A percentile compares a stretch with the other conserved stretches of the same genome.
These are phyloP conservation scores for Diglossa brunneiventris DNA, from an alignment of 2,113 vertebrate genomes.

Conservation along the genomic window DNA sequence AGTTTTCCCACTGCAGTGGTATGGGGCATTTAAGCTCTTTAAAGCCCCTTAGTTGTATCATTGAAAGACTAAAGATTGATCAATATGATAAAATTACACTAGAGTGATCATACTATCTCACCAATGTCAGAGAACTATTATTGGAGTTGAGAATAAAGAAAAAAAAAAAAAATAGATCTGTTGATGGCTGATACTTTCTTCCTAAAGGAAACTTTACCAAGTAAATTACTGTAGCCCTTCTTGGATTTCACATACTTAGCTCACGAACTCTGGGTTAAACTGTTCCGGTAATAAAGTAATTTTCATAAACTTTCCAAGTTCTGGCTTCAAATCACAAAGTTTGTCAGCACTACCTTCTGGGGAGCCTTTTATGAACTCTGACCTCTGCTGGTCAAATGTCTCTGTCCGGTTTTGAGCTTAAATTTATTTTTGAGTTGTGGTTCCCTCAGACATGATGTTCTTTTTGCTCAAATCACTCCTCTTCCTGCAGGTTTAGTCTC, in stretches of 20 bases:
- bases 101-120: not conserved
- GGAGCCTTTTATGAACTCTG: not conserved
- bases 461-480: not conserved
- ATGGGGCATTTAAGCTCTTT: not conserved
- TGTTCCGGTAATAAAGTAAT: not conserved
- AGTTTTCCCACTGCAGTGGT: not conserved
- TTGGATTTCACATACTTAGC: not conserved
- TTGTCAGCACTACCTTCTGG: not conserved
- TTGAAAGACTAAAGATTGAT: not conserved
- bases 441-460: not conserved
- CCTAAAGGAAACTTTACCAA: not conserved
- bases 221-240: not conserved
- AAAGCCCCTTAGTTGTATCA: not conserved
- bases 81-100: not conserved
- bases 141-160: not conserved
- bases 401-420: not conserved
- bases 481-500: not conserved
- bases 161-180: not conserved
- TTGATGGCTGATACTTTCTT: not conserved
- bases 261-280: not conserved
- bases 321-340: not conserved
- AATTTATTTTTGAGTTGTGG: not conserved
- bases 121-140: not conserved
- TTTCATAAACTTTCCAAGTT: not conserved
- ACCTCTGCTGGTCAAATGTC: slow-evolving; percentile 17